Base-by-base conservation (phyloP, 1,140 invertebrate species). In the Himalopsyche phryganea region DNA sequence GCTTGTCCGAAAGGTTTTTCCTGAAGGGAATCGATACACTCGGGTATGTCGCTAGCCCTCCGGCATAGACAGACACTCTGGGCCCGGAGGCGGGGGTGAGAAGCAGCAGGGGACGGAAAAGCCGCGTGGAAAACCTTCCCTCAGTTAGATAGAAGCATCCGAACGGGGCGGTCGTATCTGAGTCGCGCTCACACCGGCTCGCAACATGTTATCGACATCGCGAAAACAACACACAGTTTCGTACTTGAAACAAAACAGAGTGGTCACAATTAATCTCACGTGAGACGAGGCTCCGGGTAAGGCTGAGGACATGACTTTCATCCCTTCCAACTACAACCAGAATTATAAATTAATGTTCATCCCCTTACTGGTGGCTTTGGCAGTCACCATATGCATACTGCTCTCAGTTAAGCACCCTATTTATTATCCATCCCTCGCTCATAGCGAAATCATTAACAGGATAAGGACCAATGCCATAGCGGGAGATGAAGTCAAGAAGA, bases 321-420 rank as follows among this genome's bases (percentile, higher is more conserved):
- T 63, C 18, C 45, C 61, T 32, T 49, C 61, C 11, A 35, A 53
- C 45, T 60, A 56, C 40, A 56, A 60, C 41, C 61, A 55, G 14
- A 63, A 63, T 54, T 63, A 63, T 57, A 63, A 59, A 44, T 48
- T 63, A 44, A 63, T 63, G 42, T 63, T 63, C 36, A 60, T 63
- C 32, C 61, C 57, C 11, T 53, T 63, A 4, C 32, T 63, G 35
- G 14, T 63, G 42, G 58, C 61, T 28, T 23, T 63, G 45, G 61
- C 61, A 6, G 49, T 63, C 42, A 57, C 61, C 17, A 63, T 63
- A 60, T 63, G 61, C 44, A 60, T 63, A 38, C 53, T 63, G 1
- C 53, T 63, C 15, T 60, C 57, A 10, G 57, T 63, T 36, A 63
- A 63, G 44, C 61, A 60, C 33, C 61, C 61, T 7, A 60, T 60